Percentiles rank a stretch among this genome's conserved stretches.
Conservation (phyloP, 1,140 invertebrate species). For the Cotesia glomerata region DNA sequence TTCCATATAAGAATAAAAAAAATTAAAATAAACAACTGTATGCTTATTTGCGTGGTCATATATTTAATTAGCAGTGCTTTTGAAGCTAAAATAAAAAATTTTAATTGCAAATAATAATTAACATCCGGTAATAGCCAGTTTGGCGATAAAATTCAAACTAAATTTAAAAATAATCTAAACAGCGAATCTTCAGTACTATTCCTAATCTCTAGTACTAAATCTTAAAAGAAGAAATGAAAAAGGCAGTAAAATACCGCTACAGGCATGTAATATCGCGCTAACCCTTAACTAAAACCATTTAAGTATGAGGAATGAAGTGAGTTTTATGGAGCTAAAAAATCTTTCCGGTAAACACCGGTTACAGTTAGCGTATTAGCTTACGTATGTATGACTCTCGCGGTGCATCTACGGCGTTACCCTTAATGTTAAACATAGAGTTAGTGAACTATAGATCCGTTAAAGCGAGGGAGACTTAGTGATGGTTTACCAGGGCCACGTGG, state of each 20-base stretch:
- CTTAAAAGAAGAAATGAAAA: background rate
- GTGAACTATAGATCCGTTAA: constrained; percentile 56
- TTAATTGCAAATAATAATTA: background rate
- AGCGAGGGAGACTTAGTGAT: constrained; percentile 18
- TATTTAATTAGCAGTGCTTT: background rate
- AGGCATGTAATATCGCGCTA: background rate
- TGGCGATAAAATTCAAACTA: background rate
- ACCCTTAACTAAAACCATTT: constrained; percentile 2
- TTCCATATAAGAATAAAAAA: background rate
- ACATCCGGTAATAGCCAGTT: background rate
- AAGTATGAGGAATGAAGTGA: background rate
- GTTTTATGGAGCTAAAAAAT: constrained; percentile 3
- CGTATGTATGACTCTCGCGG: background rate
- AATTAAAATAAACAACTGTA: background rate
- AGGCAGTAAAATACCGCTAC: background rate
- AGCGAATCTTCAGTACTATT: background rate
- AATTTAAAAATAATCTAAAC: background rate
- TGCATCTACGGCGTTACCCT: constrained; percentile 45
- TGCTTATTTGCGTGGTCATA: background rate
- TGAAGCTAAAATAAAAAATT: background rate
- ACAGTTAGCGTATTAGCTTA: background rate
- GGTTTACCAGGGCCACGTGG: constrained; percentile 57
- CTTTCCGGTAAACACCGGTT: background rate
- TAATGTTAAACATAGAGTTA: constrained; percentile 63
- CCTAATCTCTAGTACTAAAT: no score